Conservation (phyloP, 2,888 invertebrate species). For the Coenonympha glycerion region DNA sequence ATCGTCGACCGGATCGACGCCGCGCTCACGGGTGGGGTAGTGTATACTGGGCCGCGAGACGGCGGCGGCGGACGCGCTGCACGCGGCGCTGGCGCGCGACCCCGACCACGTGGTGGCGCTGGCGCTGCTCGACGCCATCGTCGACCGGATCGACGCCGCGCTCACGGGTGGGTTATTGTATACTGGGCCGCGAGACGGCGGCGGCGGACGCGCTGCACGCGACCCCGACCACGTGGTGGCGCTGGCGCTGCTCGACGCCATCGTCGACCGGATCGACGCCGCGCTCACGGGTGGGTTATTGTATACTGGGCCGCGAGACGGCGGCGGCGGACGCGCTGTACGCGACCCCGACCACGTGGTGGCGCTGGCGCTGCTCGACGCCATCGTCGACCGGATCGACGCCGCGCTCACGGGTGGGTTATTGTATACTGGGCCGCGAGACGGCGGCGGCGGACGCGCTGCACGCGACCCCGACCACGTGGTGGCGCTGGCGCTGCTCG, state of each 20-base stretch:
- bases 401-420: too few relatives aligned
- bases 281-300: conserved; percentile 57
- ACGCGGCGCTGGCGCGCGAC: conserved; percentile 57
- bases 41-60: too few relatives aligned
- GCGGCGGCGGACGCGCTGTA: not conserved
- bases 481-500: too few relatives aligned
- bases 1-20: conserved; percentile 84
- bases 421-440: too few relatives aligned
- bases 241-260: conserved; percentile 88
- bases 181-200: too few relatives aligned
- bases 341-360: too few relatives aligned
- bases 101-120: conserved; percentile 94
- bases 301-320: too few relatives aligned
- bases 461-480: too few relatives aligned
- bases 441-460: too few relatives aligned
- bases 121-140: conserved; percentile 87
- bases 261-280: conserved; percentile 83
- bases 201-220: not conserved
- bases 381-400: too few relatives aligned
- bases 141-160: conserved; percentile 82
- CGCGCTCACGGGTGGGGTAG: conserved; percentile 55
- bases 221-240: conserved; percentile 94
- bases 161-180: conserved; percentile 51
- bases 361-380: too few relatives aligned
- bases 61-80: too few relatives aligned